These are phyloP conservation scores for Beroe ovata DNA, from an alignment of 37 sponge, comb jelly and placozoan genomes.

Conservation along the genomic window DNA sequence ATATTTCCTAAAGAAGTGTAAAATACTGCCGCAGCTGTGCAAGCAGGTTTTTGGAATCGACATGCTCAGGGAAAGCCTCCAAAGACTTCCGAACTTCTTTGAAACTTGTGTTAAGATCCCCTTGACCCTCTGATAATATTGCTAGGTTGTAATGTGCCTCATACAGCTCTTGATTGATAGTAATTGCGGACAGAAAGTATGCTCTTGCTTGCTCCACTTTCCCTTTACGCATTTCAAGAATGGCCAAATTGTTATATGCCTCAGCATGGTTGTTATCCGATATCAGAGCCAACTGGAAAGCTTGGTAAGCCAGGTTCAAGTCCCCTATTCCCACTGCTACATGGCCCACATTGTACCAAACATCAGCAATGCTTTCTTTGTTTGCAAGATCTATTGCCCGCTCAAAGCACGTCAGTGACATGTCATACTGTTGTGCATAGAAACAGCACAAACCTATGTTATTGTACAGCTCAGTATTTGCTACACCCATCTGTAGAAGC, in stretches of 20 bases:
- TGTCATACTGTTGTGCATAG: slow-evolving; percentile 98
- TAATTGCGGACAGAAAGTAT: slow-evolving; percentile 79
- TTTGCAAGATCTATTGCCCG: slow-evolving; percentile 81
- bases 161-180: slow-evolving; percentile 78
- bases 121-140: slow-evolving; percentile 77
- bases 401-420: slow-evolving; percentile 87
- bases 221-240: slow-evolving; percentile 86
- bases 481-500: slow-evolving; percentile 93
- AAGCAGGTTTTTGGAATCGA: slow-evolving; percentile 86
- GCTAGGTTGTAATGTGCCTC: slow-evolving; percentile 94
- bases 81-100: slow-evolving; percentile 74
- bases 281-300: slow-evolving; percentile 89
- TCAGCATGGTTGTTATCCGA: slow-evolving; percentile 90
- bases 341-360: slow-evolving; percentile 99
- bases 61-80: slow-evolving; percentile 84
- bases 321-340: slow-evolving; percentile 89
- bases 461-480: slow-evolving; percentile 90
- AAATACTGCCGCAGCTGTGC: slow-evolving; percentile 84
- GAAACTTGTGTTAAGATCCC: slow-evolving; percentile 88
- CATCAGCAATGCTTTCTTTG: slow-evolving; percentile 82
- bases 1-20: slow-evolving; percentile 76
- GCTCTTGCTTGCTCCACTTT: slow-evolving; percentile 87
- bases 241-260: slow-evolving; percentile 94
- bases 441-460: slow-evolving; percentile 97
- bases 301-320: slow-evolving; percentile 80